A percentile compares a stretch with the other conserved stretches of the same genome.
phyloP scores from a whole-genome alignment of 2,888 invertebrate genomes.

The Mythimna loreyi region DNA sequence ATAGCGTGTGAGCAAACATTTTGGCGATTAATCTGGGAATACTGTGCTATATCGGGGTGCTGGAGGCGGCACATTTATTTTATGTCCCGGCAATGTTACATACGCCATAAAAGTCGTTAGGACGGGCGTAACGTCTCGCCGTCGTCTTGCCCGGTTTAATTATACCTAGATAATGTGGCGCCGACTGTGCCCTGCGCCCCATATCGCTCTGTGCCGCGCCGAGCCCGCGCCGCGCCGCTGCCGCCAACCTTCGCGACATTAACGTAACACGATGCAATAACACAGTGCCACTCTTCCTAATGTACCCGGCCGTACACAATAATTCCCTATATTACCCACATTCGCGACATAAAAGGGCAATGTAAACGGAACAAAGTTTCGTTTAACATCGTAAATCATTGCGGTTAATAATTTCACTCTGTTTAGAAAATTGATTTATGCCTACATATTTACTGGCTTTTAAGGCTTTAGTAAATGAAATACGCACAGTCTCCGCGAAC shows the following conservation, averaged over 20 bases:
- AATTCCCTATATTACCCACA: conserved; percentile 70
- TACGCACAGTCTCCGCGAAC: conserved; percentile 66
- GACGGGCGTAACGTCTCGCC: conserved; percentile 90
- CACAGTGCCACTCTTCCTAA: conserved; percentile 81
- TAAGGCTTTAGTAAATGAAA: conserved; percentile 78
- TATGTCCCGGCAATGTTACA: conserved; percentile 90
- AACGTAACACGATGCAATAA: conserved; percentile 86
- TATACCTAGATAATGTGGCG: conserved; percentile 88
- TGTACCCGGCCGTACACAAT: conserved; percentile 75
- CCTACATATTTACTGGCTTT: conserved; percentile 81
- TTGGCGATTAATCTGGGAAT: conserved; percentile 88
- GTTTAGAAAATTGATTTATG: conserved; percentile 86
- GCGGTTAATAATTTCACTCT: conserved; percentile 80
- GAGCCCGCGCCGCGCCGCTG: conserved; percentile 21
- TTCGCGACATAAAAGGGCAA: conserved; percentile 69
- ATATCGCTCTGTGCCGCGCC: conserved; percentile 56
- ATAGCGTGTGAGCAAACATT: conserved; percentile 87
- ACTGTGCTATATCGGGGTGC: conserved; percentile 83
- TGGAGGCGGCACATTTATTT: conserved; percentile 90
- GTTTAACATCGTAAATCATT: conserved; percentile 79
- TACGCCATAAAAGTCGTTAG: conserved; percentile 91
- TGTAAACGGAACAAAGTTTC: conserved; percentile 73
- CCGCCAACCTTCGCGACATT: conserved; percentile 76
- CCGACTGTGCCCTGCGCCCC: conserved; percentile 79
- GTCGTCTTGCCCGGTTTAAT: conserved; percentile 89